Percentiles rank a stretch among this genome's conserved stretches.
phyloP scores from a whole-genome alignment of 2,888 invertebrate species.

The Griposia aprilina region DNA sequence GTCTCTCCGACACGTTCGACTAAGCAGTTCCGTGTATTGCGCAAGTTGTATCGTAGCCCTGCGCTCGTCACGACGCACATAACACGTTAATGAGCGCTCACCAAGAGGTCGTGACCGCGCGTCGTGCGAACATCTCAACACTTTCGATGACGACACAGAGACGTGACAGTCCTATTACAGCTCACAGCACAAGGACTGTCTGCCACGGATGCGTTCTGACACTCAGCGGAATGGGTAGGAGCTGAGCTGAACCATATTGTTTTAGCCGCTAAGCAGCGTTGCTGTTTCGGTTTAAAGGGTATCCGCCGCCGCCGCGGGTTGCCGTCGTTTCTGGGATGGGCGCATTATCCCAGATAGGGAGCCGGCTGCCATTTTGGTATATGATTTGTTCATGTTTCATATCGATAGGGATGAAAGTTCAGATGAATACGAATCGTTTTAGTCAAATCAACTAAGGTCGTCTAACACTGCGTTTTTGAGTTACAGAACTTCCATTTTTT shows the following conservation, averaged over 20 bases:
- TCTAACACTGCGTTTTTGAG: not conserved
- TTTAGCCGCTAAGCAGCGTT: not conserved
- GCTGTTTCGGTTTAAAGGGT: not conserved
- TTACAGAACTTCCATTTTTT: not conserved
- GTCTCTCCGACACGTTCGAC: conserved; percentile 30
- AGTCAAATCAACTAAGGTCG: not conserved
- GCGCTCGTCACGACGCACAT: conserved; percentile 22
- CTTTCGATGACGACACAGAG: conserved; percentile 18
- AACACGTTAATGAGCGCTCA: conserved; percentile 5
- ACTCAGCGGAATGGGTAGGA: not conserved
- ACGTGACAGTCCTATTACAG: conserved; percentile 11
- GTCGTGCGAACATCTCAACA: conserved; percentile 19
- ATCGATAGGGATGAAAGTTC: not conserved
- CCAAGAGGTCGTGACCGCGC: conserved; percentile 34
- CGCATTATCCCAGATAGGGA: not conserved
- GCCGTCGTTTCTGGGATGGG: not conserved
- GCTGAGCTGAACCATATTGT: conserved; percentile 5
- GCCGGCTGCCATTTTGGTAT: not conserved
- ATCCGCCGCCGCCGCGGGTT: too few relatives aligned
- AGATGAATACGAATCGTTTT: not conserved
- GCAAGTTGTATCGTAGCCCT: conserved; percentile 36
- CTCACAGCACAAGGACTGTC: conserved; percentile 1
- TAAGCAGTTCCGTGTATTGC: conserved; percentile 50
- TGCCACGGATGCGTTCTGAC: not conserved
- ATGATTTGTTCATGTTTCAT: not conserved